These are phyloP conservation scores for Lycophotia porphyrea DNA, from an alignment of 2,888 invertebrate species.

Conservation along the genomic window DNA sequence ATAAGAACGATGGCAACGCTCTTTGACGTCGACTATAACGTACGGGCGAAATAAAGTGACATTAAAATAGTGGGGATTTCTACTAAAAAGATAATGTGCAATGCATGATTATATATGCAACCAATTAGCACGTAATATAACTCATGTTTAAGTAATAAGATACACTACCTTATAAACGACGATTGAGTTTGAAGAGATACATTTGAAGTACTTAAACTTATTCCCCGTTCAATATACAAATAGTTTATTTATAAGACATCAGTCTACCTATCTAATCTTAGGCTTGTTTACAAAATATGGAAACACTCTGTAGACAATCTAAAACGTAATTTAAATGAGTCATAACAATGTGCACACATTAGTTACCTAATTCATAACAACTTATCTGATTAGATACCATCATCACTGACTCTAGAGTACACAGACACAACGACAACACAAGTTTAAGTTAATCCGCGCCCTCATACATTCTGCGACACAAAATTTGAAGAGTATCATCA, in stretches of 20 bases:
- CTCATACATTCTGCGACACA: conserved; percentile 38
- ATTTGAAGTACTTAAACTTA: conserved; percentile 2
- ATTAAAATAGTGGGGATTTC: conserved; percentile 3
- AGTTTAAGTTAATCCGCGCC: conserved; percentile 23
- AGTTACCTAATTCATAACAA: conserved; percentile 38
- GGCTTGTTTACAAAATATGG: conserved; percentile 12
- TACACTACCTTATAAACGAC: background rate
- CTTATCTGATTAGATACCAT: conserved; percentile 38
- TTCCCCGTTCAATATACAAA: background rate
- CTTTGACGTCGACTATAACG: conserved; percentile 13
- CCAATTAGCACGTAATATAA: background rate
- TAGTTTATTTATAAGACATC: conserved; percentile 14
- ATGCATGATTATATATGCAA: conserved; percentile 13
- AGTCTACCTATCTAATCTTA: conserved; percentile 20
- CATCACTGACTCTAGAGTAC: conserved; percentile 2
- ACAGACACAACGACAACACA: conserved; percentile 36
- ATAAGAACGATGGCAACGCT: conserved; percentile 20
- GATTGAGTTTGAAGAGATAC: background rate
- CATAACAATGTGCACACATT: conserved; percentile 30
- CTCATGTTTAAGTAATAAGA: background rate
- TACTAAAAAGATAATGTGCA: background rate
- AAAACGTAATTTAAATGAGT: conserved; percentile 31
- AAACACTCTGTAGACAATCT: background rate
- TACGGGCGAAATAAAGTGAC: conserved; percentile 9
- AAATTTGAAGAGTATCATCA: conserved; percentile 15